Conservation (phyloP, 2,888 invertebrate genomes). For the Watsonalla cultraria region DNA sequence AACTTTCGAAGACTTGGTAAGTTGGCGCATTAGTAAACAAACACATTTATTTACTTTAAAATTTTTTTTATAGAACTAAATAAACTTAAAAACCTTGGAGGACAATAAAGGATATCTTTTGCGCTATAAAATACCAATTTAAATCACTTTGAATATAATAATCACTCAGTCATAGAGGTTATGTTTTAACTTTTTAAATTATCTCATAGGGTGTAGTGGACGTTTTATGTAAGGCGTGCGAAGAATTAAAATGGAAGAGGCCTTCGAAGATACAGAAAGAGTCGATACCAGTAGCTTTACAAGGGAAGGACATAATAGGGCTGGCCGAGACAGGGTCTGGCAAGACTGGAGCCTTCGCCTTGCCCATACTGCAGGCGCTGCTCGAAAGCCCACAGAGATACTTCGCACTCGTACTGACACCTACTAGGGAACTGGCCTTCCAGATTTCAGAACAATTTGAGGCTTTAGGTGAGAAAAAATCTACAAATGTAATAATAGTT, state of each 20-base stretch:
- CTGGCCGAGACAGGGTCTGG: conserved; percentile 93
- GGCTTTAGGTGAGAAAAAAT: conserved; percentile 85
- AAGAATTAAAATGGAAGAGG: conserved; percentile 93
- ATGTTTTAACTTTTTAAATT: conserved; percentile 10
- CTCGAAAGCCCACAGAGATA: conserved; percentile 95
- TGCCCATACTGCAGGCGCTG: conserved; percentile 95
- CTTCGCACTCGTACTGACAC: conserved; percentile 95
- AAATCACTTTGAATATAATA: neutral
- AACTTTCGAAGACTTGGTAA: conserved; percentile 71
- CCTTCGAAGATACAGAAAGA: conserved; percentile 98
- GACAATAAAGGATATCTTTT: too few species aligned
- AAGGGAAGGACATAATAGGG: conserved; percentile 85
- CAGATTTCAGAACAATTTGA: conserved; percentile 99
- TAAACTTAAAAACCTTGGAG: too few species aligned
- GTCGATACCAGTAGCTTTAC: conserved; percentile 93
- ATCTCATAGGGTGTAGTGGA: conserved; percentile 88
- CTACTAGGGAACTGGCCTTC: conserved; percentile 98
- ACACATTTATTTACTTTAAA: neutral
- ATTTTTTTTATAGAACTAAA: too few species aligned
- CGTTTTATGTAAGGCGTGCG: conserved; percentile 93
- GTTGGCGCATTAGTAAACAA: conserved; percentile 8
- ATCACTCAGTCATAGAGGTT: conserved; percentile 28
- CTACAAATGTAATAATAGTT: neutral
- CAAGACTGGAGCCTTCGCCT: conserved; percentile 98
- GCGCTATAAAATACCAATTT: too few species aligned